Evolutionary conservation across 2,113 vertebrate genomes (phyloP).

Genomic region (Ceyx cyanopectus): DNA sequence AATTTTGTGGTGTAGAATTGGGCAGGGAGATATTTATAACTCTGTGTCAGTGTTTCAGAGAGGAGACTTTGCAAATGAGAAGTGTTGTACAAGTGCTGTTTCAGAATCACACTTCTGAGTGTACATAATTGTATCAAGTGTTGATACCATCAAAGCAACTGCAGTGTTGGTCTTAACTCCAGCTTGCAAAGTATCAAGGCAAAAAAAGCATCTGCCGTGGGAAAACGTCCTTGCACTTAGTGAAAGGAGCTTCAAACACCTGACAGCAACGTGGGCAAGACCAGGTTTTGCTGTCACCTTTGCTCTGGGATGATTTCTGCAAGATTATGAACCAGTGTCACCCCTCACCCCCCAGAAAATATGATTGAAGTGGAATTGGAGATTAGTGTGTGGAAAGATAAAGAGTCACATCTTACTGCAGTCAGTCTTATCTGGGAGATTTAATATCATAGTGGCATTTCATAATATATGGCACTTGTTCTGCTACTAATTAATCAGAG

Average conservation of each 20-base stretch:
- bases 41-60: not conserved
- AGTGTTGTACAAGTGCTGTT: not conserved
- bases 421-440: not conserved
- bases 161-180: not conserved
- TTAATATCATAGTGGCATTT: not conserved
- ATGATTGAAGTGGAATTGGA: not conserved
- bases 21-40: rapidly evolving
- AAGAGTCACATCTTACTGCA: not conserved
- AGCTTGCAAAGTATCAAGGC: not conserved
- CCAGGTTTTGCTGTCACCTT: not conserved
- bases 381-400: not conserved
- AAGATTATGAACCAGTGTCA: not conserved
- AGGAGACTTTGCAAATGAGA: not conserved
- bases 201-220: not conserved
- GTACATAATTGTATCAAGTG: not conserved
- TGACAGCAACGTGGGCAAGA: not conserved
- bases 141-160: not conserved
- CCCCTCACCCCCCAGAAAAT: not conserved
- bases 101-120: not conserved
- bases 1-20: not conserved
- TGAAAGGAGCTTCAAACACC: not conserved
- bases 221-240: not conserved
- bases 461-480: not conserved
- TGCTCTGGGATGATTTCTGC: not conserved
- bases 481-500: not conserved